A percentile compares a stretch with the other conserved stretches of the same genome.
These are phyloP conservation scores for Hystrix cristata DNA, from an alignment of 2,113 vertebrate species.

Conservation along the genomic window DNA sequence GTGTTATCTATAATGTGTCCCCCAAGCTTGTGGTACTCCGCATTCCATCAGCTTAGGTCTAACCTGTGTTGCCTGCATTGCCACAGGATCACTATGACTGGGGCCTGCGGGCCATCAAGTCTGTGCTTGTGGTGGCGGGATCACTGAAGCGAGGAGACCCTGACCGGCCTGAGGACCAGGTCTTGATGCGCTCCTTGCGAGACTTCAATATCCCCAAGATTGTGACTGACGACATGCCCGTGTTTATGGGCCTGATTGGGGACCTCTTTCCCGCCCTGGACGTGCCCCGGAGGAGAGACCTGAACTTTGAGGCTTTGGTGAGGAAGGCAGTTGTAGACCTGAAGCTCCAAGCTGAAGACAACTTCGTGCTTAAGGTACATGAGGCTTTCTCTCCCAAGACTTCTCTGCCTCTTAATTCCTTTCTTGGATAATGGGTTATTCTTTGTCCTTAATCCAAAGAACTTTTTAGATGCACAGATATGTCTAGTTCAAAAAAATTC, in stretches of 20 bases:
- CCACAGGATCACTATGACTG: constrained; percentile 98
- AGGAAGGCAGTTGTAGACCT: constrained; percentile 93
- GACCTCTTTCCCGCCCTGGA: constrained; percentile 96
- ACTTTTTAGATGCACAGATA: background rate
- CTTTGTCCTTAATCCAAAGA: background rate
- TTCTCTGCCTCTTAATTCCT: background rate
- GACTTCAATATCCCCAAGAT: constrained; percentile 98
- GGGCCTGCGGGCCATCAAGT: constrained; percentile 98
- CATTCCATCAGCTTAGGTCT: background rate
- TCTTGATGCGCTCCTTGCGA: constrained; percentile 96
- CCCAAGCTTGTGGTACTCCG: rapidly evolving
- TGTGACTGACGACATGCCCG: constrained; percentile 94
- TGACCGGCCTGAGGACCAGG: constrained; percentile 94
- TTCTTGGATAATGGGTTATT: background rate
- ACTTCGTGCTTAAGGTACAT: constrained; percentile 96
- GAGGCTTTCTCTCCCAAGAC: background rate
- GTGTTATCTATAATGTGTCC: background rate
- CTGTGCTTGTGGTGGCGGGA: constrained; percentile 96
- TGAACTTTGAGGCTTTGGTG: constrained; percentile 92
- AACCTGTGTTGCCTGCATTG: background rate
- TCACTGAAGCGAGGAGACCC: constrained; percentile 96
- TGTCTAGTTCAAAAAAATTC: background rate
- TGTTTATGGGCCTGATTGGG: constrained; percentile 96
- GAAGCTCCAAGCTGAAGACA: constrained; percentile 95
- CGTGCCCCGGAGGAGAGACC: constrained; percentile 93